These are phyloP conservation scores for Temnothorax ravouxi DNA, from an alignment of 2,888 invertebrate genomes.

Conservation along the genomic window DNA sequence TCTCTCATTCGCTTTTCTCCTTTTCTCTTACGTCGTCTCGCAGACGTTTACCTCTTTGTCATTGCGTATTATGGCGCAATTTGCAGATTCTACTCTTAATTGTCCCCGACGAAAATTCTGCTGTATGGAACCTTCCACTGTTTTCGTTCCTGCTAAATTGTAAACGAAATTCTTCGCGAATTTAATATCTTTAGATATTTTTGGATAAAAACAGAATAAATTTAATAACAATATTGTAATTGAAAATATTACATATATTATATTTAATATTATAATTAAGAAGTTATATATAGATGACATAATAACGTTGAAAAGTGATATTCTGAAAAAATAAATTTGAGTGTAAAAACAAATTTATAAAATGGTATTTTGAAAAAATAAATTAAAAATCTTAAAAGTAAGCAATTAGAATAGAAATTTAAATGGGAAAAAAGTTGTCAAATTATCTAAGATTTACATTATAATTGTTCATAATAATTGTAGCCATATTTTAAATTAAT, in stretches of 20 bases:
- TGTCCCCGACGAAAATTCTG: conserved; percentile 37
- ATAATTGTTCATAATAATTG: no score
- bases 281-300: neutral
- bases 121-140: neutral
- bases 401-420: neutral
- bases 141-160: conserved; percentile 1
- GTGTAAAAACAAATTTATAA: neutral
- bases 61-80: conserved; percentile 47
- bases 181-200: neutral
- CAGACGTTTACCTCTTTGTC: conserved; percentile 47
- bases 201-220: neutral
- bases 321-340: neutral
- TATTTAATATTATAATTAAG: no score
- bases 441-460: no score
- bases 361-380: neutral
- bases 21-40: neutral
- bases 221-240: neutral
- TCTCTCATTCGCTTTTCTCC: conserved; percentile 14
- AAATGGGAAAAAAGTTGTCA: neutral
- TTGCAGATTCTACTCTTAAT: conserved; percentile 51
- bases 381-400: neutral
- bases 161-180: conserved; percentile 14
- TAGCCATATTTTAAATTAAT: no score
- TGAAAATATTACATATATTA: no score
- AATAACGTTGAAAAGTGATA: neutral